Evolutionary conservation across 2,113 vertebrate genomes (phyloP).

Genomic region (Bostrychus sinensis): DNA sequence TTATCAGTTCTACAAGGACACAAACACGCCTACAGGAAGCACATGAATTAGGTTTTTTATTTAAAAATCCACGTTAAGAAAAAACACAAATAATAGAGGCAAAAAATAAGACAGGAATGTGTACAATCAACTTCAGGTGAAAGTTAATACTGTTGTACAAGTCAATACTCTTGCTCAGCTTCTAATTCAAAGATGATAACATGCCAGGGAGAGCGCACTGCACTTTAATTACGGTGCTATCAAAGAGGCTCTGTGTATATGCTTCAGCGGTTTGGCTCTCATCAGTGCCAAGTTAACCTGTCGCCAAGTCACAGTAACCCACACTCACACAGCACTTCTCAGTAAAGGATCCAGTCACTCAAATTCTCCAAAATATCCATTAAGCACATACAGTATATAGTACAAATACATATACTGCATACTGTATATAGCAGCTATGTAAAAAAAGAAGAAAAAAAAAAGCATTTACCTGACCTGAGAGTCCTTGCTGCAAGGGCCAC

Average conservation of each 20-base stretch:
- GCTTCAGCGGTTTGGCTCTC: constrained; percentile 50
- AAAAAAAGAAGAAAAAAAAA: neutral
- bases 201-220: constrained; percentile 32
- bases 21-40: neutral
- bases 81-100: neutral
- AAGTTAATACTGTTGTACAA: neutral
- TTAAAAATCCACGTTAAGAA: neutral
- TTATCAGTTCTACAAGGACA: constrained; percentile 38
- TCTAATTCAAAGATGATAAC: constrained; percentile 18
- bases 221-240: constrained; percentile 62
- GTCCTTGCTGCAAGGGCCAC: constrained; percentile 14
- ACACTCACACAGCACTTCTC: constrained; percentile 37
- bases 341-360: constrained; percentile 11
- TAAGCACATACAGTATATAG: no score
- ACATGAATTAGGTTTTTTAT: neutral
- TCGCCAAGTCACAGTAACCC: constrained; percentile 40
- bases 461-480: constrained; percentile 24
- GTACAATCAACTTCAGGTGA: neutral
- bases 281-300: constrained; percentile 42
- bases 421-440: neutral
- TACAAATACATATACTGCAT: no score
- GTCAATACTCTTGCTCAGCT: neutral
- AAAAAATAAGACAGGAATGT: neutral
- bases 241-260: constrained; percentile 30
- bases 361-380: constrained; percentile 7